Conservation (phyloP, 2,113 vertebrate species). For the Callospermophilus lateralis region DNA sequence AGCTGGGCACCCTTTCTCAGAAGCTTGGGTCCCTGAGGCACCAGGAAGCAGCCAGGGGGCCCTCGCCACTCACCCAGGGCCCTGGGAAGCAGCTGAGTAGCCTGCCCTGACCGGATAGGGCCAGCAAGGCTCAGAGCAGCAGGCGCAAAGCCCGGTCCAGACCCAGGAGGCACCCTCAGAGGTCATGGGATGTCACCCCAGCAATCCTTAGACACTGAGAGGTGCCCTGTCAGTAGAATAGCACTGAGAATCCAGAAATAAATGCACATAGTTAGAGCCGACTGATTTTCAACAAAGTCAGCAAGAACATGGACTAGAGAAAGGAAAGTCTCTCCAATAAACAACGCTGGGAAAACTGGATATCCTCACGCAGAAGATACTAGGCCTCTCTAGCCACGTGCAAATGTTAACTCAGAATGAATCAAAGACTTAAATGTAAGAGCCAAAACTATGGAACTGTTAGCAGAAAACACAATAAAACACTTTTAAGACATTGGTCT, state of each 20-base stretch:
- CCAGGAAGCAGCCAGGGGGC: no score
- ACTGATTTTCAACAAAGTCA: background rate
- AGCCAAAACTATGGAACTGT: background rate
- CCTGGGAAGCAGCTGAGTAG: background rate
- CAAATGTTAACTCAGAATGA: background rate
- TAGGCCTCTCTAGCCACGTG: background rate
- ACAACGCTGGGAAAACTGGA: background rate
- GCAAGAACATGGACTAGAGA: background rate
- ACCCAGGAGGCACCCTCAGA: no score
- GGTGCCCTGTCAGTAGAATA: background rate
- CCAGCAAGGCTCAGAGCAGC: background rate
- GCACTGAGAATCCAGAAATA: background rate
- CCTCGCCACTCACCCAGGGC: background rate
- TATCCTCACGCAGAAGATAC: background rate
- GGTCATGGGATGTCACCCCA: background rate
- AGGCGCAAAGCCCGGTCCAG: rapidly evolving
- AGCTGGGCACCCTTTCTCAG: background rate
- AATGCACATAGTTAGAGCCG: background rate
- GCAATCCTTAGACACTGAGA: background rate
- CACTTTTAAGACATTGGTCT: background rate
- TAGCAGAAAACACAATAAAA: background rate
- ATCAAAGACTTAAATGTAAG: background rate
- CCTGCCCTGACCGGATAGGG: background rate
- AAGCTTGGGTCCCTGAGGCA: background rate
- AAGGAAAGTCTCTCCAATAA: background rate